Base-by-base conservation (phyloP, 2,888 invertebrate genomes). In the Acanthosepion esculentum region DNA sequence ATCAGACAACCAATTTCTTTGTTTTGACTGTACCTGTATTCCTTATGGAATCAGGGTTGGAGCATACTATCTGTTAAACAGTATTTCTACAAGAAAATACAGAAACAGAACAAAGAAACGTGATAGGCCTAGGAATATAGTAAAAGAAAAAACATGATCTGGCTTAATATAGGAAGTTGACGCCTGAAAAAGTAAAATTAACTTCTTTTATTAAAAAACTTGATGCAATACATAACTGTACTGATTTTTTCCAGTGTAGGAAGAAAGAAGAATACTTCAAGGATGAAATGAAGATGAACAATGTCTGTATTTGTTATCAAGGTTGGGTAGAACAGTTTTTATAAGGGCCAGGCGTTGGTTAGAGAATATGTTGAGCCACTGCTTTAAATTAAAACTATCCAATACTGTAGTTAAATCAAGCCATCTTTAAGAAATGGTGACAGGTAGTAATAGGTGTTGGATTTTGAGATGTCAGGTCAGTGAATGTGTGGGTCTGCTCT, bases 351-450 rank as follows among this genome's bases (percentile, higher is more conserved):
- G 29, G n/a, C n/a, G n/a, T 29, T 12, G n/a, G n/a, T n/a, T 78
- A 78, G n/a, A 78, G 78, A 78, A 78, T 78, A 78, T 78, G 78
- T n/a, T 10, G n/a, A 78, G n/a, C 78, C 78, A 33, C n/a, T 78
- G 78, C 78, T 33, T 78, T n/a, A 78, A 78, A 78, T 78, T 78
- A 78, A 78, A 78, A 33, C 78, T 78, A n/a, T 15, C 78, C 78
- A 78, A 78, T 78, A 78, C 78, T 78, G 78, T 78, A n/a, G 33
- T 78, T 78, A 78, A 78, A 78, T 78, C 78, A 78, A 78, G 33
- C 78, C n/a, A 78, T 78, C 78, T 78, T 78, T 78, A n/a, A 78
- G 78, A 33, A 78, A 78, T 78, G 78, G 78, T 78, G 78, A 78
- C 78, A 78, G 78, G 78, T 33, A n/a, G 78, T 78, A 78, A 78